These are phyloP conservation scores for Micoletzkya japonica DNA, from an alignment of 2,888 invertebrate species.

Conservation along the genomic window DNA sequence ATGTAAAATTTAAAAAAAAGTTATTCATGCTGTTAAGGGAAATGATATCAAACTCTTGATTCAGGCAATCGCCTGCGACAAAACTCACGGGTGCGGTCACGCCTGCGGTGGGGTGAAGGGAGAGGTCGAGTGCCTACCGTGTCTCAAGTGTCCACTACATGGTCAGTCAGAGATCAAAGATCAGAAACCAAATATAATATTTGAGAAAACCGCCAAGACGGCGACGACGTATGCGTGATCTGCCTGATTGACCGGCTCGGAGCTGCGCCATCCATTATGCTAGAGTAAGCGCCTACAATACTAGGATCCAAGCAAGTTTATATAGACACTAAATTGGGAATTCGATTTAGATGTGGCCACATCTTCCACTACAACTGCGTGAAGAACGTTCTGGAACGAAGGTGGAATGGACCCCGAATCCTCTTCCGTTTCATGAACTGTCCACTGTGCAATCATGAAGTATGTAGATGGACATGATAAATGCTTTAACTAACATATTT, in stretches of 20 bases:
- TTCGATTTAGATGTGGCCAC: slow-evolving; percentile 85
- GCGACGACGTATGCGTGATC: slow-evolving; percentile 99
- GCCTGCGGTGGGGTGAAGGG: slow-evolving; percentile 88
- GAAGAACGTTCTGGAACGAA: slow-evolving; percentile 68
- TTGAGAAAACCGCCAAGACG: slow-evolving; percentile 75
- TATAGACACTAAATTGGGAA: not conserved
- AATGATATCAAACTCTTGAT: not conserved
- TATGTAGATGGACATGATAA: slow-evolving; percentile 9
- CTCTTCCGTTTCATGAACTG: slow-evolving; percentile 93
- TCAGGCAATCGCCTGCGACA: slow-evolving; percentile 72
- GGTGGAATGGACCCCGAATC: slow-evolving; percentile 93
- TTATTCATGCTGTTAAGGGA: not conserved
- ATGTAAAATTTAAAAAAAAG: not conserved
- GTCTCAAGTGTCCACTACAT: slow-evolving; percentile 76
- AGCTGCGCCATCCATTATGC: slow-evolving; percentile 83
- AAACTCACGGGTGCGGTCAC: slow-evolving; percentile 82
- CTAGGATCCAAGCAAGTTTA: not conserved
- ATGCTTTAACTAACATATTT: no score
- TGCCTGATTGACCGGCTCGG: slow-evolving; percentile 95
- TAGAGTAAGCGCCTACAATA: slow-evolving; percentile 3
- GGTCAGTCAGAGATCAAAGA: slow-evolving; percentile 28
- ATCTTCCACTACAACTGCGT: slow-evolving; percentile 89
- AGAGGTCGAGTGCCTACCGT: slow-evolving; percentile 83
- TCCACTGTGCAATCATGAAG: slow-evolving; percentile 82
- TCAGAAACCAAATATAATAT: not conserved